phyloP scores from a whole-genome alignment of 2,888 invertebrate species.

The Drosophila neonasuta region DNA sequence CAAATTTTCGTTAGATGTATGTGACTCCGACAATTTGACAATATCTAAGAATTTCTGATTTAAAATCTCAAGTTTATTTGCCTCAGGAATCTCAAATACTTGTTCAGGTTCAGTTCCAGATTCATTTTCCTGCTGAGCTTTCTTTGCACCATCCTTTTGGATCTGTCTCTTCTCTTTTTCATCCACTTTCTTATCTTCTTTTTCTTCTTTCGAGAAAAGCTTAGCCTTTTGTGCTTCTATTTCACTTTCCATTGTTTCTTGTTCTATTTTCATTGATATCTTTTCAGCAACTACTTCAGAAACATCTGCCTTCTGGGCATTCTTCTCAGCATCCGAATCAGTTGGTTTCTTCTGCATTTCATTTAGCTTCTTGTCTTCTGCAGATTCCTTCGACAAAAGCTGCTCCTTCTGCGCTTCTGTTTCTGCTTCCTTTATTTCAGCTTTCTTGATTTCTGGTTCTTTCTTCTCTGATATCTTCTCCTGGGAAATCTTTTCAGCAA shows the following conservation, averaged over 20 bases:
- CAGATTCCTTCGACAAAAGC: conserved; percentile 18
- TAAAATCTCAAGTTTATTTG: conserved; percentile 12
- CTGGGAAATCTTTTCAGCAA: conserved; percentile 19
- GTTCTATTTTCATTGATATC: conserved; percentile 28
- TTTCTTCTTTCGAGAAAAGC: neutral
- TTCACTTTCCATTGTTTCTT: conserved; percentile 11
- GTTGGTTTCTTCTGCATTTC: conserved; percentile 28
- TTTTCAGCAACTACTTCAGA: conserved; percentile 24
- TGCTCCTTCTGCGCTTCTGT: conserved; percentile 14
- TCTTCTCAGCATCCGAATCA: conserved; percentile 6
- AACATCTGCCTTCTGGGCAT: conserved; percentile 17
- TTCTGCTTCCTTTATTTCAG: conserved; percentile 1
- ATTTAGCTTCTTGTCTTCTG: conserved; percentile 26
- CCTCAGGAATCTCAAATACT: neutral
- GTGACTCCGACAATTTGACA: conserved; percentile 1
- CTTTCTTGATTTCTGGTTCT: conserved; percentile 20
- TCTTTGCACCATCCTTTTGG: neutral
- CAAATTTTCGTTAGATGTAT: conserved; percentile 17
- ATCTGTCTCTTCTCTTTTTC: neutral
- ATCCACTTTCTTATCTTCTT: conserved; percentile 1
- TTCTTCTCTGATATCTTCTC: conserved; percentile 3
- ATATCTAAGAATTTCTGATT: conserved; percentile 28
- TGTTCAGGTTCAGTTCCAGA: conserved; percentile 10
- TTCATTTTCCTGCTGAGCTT: conserved; percentile 2
- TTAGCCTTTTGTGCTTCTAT: neutral